Conservation (phyloP, 2,888 invertebrate species). For the Oligia latruncula region DNA sequence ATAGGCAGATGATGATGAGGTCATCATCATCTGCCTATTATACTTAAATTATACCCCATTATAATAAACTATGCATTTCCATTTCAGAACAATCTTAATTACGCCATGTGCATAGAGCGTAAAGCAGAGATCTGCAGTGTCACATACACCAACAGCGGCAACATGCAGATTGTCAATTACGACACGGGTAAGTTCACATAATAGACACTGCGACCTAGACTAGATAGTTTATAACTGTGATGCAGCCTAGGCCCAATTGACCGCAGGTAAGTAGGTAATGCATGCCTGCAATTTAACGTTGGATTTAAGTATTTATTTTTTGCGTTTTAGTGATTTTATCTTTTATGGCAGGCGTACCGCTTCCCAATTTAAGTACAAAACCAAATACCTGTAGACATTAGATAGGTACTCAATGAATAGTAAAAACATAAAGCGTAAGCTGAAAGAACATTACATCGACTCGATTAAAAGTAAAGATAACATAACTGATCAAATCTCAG, state of each 20-base stretch:
- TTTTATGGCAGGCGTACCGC: too few species aligned
- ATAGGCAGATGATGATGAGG: too few species aligned
- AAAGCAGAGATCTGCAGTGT: conserved; percentile 91
- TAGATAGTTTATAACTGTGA: background rate
- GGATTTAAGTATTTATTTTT: background rate
- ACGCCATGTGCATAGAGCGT: conserved; percentile 93
- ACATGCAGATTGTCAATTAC: conserved; percentile 92
- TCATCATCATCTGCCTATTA: background rate
- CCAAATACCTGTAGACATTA: too few species aligned
- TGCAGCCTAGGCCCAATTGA: background rate
- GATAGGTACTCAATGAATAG: too few species aligned
- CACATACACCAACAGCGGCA: conserved; percentile 90
- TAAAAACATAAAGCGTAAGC: too few species aligned
- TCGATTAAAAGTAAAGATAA: too few species aligned
- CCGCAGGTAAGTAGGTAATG: background rate
- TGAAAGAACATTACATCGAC: too few species aligned
- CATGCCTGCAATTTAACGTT: background rate
- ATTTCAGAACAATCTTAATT: conserved; percentile 94
- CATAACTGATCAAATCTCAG: too few species aligned
- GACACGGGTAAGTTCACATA: conserved; percentile 89
- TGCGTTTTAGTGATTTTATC: too few species aligned
- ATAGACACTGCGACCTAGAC: conserved; percentile 6
- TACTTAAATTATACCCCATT: background rate
- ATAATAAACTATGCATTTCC: conserved; percentile 11
- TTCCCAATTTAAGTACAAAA: too few species aligned